Evolutionary conservation across 2,113 vertebrate species (phyloP).

Genomic region (Heliornis fulica): DNA sequence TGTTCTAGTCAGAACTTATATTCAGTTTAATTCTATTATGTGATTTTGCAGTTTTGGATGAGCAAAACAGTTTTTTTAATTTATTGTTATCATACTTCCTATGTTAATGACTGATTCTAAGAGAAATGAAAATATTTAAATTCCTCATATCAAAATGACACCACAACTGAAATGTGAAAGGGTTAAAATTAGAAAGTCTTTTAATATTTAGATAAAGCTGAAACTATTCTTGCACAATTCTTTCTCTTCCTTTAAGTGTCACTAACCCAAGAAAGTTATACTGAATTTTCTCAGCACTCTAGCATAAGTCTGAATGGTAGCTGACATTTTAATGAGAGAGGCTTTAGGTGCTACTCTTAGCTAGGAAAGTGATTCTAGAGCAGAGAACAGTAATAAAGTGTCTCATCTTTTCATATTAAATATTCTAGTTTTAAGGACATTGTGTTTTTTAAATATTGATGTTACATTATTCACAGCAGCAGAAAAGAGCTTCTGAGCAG

Average conservation of each 20-base stretch:
- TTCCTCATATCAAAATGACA: background rate
- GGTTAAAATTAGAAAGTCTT: background rate
- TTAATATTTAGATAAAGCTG: background rate
- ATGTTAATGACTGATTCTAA: constrained; percentile 62
- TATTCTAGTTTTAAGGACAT: background rate
- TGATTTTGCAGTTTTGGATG: background rate
- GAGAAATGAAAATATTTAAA: background rate
- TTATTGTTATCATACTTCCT: constrained; percentile 54
- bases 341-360: background rate
- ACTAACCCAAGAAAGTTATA: background rate
- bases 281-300: background rate
- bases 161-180: background rate
- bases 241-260: background rate
- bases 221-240: background rate
- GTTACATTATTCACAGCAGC: background rate
- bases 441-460: background rate
- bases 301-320: background rate
- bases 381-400: background rate
- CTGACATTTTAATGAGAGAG: background rate
- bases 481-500: background rate
- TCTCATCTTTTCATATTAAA: background rate
- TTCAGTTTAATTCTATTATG: background rate
- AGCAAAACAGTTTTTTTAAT: background rate
- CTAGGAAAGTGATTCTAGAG: background rate
- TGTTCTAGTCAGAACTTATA: constrained; percentile 10